These are phyloP conservation scores for Sapayoa aenigma DNA, from an alignment of 2,113 vertebrate genomes.

Conservation along the genomic window DNA sequence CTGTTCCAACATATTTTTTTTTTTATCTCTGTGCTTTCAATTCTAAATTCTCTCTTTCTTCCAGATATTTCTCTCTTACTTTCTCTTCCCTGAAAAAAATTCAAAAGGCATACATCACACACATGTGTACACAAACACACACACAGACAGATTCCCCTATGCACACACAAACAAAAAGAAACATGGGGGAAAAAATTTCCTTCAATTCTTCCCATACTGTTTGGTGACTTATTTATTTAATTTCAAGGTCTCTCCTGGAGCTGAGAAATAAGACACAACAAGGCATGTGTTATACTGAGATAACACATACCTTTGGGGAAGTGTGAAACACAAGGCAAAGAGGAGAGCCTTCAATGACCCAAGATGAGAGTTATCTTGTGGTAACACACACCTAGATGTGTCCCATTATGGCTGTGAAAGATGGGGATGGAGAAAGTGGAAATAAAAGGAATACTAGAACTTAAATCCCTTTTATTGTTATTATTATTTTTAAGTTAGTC, in stretches of 20 bases:
- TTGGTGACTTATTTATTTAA: constrained; percentile 40
- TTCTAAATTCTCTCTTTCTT: constrained; percentile 11
- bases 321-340: constrained; percentile 21
- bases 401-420: constrained; percentile 1
- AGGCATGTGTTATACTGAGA: constrained; percentile 38
- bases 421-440: background rate
- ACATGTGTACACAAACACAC: accelerated
- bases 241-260: constrained; percentile 16
- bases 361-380: constrained; percentile 53
- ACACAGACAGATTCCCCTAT: too few species aligned
- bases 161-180: background rate
- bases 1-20: background rate
- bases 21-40: background rate
- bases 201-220: constrained; percentile 11
- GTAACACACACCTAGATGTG: constrained; percentile 40
- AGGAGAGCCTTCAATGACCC: background rate
- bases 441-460: constrained; percentile 1
- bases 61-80: background rate
- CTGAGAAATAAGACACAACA: constrained; percentile 36
- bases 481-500: constrained; percentile 37
- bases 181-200: background rate
- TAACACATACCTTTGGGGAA: constrained; percentile 53
- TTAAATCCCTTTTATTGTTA: constrained; percentile 1
- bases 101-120: background rate
- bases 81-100: background rate